Evolutionary conservation across 2,888 invertebrate species (phyloP).

Genomic region (Slavum lentiscoides): DNA sequence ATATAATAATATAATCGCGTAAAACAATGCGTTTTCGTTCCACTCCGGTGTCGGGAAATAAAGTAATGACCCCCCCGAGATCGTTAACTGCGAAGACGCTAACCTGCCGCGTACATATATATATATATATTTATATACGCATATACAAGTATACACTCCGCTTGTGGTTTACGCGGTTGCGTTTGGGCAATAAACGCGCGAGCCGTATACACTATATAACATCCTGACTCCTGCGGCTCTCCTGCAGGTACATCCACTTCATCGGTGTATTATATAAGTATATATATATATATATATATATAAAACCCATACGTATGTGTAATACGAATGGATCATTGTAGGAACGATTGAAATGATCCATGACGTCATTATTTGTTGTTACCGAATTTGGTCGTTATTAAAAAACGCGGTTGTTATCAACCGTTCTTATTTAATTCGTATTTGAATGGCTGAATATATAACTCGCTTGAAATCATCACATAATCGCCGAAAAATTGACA

Average conservation of each 20-base stretch:
- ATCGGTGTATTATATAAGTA: background rate
- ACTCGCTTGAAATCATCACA: no score
- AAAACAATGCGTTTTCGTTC: constrained; percentile 13
- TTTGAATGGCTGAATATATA: no score
- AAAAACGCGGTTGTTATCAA: no score
- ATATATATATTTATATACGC: background rate
- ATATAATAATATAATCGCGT: constrained; percentile 4
- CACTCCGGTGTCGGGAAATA: background rate
- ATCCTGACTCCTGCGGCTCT: background rate
- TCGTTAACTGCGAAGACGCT: background rate
- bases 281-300: no score
- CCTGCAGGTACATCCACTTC: background rate
- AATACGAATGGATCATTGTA: no score
- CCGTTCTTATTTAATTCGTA: no score
- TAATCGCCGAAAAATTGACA: no score
- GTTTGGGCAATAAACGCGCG: constrained; percentile 2
- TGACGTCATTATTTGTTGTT: no score
- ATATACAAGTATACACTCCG: background rate
- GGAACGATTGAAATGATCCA: no score
- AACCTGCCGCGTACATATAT: background rate
- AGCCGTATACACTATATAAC: background rate
- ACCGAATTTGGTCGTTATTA: no score
- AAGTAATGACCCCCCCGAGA: constrained; percentile 14
- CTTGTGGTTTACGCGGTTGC: background rate
- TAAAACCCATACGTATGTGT: no score